Evolutionary conservation across 37 sponge, comb jelly and placozoan genomes (phyloP), one percentile per base, ranked within the genome.

Genomic region (Tethya wilhelma): DNA sequence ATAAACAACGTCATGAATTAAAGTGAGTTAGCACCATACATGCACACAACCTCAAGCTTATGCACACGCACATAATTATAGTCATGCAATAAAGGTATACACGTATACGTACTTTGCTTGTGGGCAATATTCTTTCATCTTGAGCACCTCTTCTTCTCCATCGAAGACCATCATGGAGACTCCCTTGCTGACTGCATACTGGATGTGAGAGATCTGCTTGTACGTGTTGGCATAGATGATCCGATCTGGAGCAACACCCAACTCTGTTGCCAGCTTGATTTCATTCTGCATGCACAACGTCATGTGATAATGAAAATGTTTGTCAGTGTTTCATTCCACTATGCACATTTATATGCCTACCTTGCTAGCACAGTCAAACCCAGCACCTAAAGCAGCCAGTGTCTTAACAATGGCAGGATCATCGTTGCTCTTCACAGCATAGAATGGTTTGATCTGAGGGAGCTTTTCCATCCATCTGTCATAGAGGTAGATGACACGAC

Each of bases 331-430:
- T 49, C 14, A 49, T 49, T 49, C 9, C 9, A 49, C 14, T 49
- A 19, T 19, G 55, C 55, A 19, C 9, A 19, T 49, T 19, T 49
- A 17, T 17, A 6, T 7, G 20, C 65, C 30, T 36, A 75, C 89
- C 80, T 79, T 92, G 79, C 93, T 93, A 36, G 96, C 96, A 75
- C 96, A 95, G 76, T 95, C 96, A 71, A 95, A 95, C 14, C 96
- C 96, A 53, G 71, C 34, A 6, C 96, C 96, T 37, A 95, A 49
- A 3, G 58, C 68, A 55, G 90, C 86, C 23, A 95, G 86, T 3
- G 71, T 45, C 44, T 64, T 46, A 7, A 95, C 62, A 34, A 95
- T 9, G 1, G 81, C 71, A 67, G 87, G 89, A 76, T 95, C 92
- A 28, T 85, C 71, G 70, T 95, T 92, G 66, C 96, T 92, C 77